Evolutionary conservation across 2,888 invertebrate genomes (phyloP), one percentile per base, ranked within the genome.

Genomic region (Polia nebulosa): DNA sequence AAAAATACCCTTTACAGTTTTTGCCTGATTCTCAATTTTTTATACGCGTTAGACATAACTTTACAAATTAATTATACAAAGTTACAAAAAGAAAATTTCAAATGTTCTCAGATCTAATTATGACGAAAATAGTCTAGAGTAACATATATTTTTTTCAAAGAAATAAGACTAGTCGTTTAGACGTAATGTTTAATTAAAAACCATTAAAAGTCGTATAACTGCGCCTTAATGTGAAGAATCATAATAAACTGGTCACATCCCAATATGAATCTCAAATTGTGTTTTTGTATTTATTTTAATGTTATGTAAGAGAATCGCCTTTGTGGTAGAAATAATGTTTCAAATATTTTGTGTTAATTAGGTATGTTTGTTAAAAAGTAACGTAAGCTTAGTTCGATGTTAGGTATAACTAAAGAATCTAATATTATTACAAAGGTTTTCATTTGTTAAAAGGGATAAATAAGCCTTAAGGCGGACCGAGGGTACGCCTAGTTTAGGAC

Each of bases 331-430:
- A 57, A 34, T 49, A 22, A 34, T 34, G 41, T 49, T 34, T 20
- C 34, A 9, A 32, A 59, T 45, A 52, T 29, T 68, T 57, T 36
- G 17, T 36, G 22, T 52, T 44, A 52, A 44, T 55, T 22, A 11
- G 41, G 34, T 22, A 22, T 44, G n/a, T 47, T 27, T 45, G 17
- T 58, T n/a, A 3, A 32, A 29, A 27, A 20, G 1, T 7, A 13
- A n/a, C n/a, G n/a, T n/a, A n/a, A n/a, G n/a, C n/a, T n/a, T n/a
- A n/a, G n/a, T n/a, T n/a, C n/a, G n/a, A n/a, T n/a, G n/a, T n/a
- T 41, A 29, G 7, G 27, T 17, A 20, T 22, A 13, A 44, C 9
- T 25, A 41, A 32, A 41, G 0, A 58, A 58, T 41, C 2, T 44
- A 60, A n/a, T 20, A 34, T 1, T 44, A 32, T n/a, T 59, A 2